phyloP scores from a whole-genome alignment of 2,888 invertebrate species.

The Polymixis lichenea region DNA sequence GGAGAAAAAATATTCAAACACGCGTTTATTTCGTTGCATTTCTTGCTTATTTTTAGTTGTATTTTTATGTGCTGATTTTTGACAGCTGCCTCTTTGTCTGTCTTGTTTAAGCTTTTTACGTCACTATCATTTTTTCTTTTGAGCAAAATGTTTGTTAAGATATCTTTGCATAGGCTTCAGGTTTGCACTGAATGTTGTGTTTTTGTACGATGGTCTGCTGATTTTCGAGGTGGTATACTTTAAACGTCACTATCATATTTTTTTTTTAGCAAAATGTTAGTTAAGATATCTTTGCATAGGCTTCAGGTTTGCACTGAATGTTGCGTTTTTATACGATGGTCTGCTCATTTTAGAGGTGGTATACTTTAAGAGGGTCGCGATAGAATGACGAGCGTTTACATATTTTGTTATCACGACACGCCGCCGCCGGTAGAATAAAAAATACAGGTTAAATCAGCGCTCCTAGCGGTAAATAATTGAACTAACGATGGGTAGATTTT shows the following conservation, averaged over 20 bases:
- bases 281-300: no score
- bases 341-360: background rate
- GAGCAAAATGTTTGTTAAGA: background rate
- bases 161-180: background rate
- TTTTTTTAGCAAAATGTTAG: background rate
- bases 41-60: background rate
- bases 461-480: background rate
- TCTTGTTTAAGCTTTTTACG: background rate
- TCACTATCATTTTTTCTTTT: background rate
- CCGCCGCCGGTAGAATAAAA: background rate
- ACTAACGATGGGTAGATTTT: constrained; percentile 19
- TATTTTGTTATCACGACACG: no score
- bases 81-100: background rate
- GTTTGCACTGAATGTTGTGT: background rate
- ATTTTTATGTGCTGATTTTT: background rate
- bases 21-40: background rate
- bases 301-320: background rate
- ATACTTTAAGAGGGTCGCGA: background rate
- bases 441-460: background rate
- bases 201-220: background rate
- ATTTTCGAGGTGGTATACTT: background rate
- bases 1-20: background rate
- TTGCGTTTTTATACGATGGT: background rate
- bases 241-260: background rate
- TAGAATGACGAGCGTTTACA: background rate